Conservation (phyloP, 2,113 vertebrate genomes). For the Cyprinodon tularosa region DNA sequence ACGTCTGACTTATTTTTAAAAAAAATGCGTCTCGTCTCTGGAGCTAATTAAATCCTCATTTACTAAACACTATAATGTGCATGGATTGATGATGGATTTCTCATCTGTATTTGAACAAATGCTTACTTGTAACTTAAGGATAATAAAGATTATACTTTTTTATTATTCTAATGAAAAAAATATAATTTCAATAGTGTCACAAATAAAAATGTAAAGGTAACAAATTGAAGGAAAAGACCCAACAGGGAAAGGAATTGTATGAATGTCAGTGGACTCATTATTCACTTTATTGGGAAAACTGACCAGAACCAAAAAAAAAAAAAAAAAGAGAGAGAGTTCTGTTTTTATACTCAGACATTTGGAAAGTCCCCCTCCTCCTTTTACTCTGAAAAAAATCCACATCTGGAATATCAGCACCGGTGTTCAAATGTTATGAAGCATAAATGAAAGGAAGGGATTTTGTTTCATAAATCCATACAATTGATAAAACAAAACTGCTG, state of each 20-base stretch:
- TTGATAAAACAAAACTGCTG: background rate
- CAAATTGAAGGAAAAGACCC: background rate
- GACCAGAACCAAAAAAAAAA: constrained; percentile 44
- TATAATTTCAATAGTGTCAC: background rate
- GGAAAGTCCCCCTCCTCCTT: constrained; percentile 13
- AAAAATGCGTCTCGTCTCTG: background rate
- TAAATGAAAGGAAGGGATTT: background rate
- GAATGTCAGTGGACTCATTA: background rate
- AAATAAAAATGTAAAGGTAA: background rate
- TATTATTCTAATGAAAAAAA: background rate
- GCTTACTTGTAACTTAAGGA: background rate
- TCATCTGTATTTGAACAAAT: background rate
- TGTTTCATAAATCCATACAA: background rate
- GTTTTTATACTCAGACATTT: constrained; percentile 59
- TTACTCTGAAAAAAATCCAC: constrained; percentile 32
- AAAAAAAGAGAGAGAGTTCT: constrained; percentile 26
- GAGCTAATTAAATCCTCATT: constrained; percentile 7
- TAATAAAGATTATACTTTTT: background rate
- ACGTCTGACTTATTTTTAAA: constrained; percentile 38
- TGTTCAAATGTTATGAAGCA: constrained; percentile 7
- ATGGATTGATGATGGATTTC: background rate
- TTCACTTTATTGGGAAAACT: constrained; percentile 40
- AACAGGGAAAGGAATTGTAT: background rate
- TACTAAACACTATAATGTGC: background rate
- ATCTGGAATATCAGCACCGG: constrained; percentile 50